These are phyloP conservation scores for Chrysemys picta DNA, from an alignment of 2,113 vertebrate genomes.

Conservation along the genomic window DNA sequence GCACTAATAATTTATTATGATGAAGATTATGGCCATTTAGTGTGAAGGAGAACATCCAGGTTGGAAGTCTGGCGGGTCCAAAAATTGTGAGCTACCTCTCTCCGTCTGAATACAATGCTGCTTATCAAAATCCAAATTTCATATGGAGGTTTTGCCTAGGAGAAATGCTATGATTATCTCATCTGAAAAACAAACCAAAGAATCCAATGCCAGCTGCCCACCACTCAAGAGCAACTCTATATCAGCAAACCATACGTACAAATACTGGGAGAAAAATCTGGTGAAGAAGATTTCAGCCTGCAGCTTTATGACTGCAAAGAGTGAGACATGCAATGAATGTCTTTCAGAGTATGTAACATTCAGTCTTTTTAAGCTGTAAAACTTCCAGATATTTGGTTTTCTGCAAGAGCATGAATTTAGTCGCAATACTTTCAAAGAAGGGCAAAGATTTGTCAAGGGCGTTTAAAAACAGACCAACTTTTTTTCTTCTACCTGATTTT, in stretches of 20 bases:
- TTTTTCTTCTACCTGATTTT: neutral
- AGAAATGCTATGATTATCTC: slow-evolving; percentile 52
- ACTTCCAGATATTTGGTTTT: slow-evolving; percentile 11
- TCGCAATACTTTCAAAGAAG: slow-evolving; percentile 2
- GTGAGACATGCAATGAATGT: slow-evolving; percentile 31
- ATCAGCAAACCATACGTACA: slow-evolving; percentile 37
- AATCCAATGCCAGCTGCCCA: slow-evolving; percentile 16
- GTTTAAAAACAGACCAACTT: neutral
- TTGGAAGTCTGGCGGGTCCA: slow-evolving; percentile 15
- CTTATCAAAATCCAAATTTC: slow-evolving; percentile 37
- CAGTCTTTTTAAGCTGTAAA: neutral
- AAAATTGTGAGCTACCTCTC: slow-evolving; percentile 25
- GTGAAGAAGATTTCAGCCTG: slow-evolving; percentile 35
- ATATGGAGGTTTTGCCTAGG: neutral
- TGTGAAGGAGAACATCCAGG: slow-evolving; percentile 8
- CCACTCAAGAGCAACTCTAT: neutral
- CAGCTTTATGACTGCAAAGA: slow-evolving; percentile 4
- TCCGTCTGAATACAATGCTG: neutral
- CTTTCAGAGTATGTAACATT: neutral
- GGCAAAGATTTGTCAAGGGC: slow-evolving; percentile 7
- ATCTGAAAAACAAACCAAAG: slow-evolving; percentile 18
- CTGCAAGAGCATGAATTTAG: slow-evolving; percentile 16
- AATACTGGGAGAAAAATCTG: slow-evolving; percentile 39
- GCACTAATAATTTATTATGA: slow-evolving; percentile 3
- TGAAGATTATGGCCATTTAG: neutral